These are phyloP conservation scores for Phyllotis vaccarum DNA, from an alignment of 2,797 vertebrate species.

Conservation along the genomic window DNA sequence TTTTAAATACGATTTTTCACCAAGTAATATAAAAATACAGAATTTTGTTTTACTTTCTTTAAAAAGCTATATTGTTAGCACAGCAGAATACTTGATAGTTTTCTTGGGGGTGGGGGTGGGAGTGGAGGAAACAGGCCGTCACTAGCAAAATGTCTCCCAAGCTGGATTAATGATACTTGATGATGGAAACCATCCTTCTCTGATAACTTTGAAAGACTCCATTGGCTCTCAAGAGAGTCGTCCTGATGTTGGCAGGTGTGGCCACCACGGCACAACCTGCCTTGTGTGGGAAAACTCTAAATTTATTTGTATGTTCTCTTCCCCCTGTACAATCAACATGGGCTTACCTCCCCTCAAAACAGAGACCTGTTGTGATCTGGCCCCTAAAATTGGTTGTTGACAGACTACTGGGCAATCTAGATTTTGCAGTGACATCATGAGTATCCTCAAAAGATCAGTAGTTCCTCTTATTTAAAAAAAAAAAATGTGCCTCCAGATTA, in stretches of 20 bases:
- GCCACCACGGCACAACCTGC: background rate
- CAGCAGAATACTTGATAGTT: background rate
- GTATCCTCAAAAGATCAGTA: background rate
- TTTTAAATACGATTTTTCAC: constrained; percentile 92
- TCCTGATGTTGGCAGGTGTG: background rate
- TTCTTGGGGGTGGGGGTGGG: too few relatives aligned
- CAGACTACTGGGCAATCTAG: background rate
- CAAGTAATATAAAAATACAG: constrained; percentile 99
- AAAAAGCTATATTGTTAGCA: constrained; percentile 47
- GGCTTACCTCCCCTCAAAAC: background rate
- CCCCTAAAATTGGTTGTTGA: background rate
- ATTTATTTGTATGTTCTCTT: background rate
- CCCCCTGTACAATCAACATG: background rate
- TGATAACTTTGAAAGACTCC: background rate
- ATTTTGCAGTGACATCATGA: background rate
- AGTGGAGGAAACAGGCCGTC: background rate
- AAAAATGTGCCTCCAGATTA: too few relatives aligned
- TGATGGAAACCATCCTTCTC: background rate
- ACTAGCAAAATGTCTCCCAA: background rate
- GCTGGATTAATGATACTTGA: too few relatives aligned
- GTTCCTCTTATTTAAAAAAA: too few relatives aligned
- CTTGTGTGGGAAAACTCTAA: background rate
- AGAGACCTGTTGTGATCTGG: background rate
- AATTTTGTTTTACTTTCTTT: constrained; percentile 90
- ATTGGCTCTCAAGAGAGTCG: background rate